Evolutionary conservation across 2,113 vertebrate genomes (phyloP).

Genomic region (Phasianus colchicus): DNA sequence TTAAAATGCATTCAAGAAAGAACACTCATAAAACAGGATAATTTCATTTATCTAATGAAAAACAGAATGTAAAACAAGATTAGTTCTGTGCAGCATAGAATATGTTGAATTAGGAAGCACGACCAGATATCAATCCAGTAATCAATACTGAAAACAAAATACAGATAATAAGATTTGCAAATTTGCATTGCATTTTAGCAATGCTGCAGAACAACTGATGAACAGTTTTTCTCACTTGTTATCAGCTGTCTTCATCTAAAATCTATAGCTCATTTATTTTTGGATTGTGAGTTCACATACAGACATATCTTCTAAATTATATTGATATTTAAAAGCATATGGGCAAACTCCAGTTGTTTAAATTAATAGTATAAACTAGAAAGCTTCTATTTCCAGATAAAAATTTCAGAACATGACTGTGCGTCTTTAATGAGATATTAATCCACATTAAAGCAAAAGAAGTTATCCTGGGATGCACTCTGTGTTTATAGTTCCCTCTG

Average conservation of each 20-base stretch:
- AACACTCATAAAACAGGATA: not conserved
- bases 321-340: not conserved
- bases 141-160: not conserved
- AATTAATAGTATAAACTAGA: not conserved
- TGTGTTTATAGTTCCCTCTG: not conserved
- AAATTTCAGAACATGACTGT: not conserved
- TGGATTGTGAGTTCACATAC: not conserved
- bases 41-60: not conserved
- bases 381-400: not conserved
- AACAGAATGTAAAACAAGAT: not conserved
- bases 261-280: not conserved
- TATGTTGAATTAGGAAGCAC: not conserved
- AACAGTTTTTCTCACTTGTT: not conserved
- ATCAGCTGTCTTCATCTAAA: not conserved
- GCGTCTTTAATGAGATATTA: not conserved
- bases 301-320: not conserved
- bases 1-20: not conserved
- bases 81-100: not conserved
- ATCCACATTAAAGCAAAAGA: not conserved
- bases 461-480: not conserved
- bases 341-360: not conserved
- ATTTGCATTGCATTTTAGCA: not conserved
- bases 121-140: not conserved
- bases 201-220: not conserved
- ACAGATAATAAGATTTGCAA: not conserved